phyloP scores from a whole-genome alignment of 2,888 invertebrate genomes.

The Antitype chi region DNA sequence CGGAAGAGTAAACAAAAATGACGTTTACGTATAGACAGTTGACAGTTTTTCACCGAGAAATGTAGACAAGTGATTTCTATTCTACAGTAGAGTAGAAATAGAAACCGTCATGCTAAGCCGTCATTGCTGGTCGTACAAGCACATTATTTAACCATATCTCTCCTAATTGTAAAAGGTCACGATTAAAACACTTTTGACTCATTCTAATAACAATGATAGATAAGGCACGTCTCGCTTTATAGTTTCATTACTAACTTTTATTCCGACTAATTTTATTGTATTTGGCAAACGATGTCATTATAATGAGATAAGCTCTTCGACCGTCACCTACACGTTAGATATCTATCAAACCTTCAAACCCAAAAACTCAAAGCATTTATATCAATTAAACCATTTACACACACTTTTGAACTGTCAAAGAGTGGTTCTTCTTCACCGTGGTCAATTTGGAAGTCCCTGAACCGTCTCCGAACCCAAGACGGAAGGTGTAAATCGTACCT shows the following conservation, averaged over 20 bases:
- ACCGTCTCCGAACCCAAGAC: neutral
- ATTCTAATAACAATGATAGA: neutral
- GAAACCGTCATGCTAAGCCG: no score
- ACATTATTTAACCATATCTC: no score
- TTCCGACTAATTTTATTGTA: neutral
- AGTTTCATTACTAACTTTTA: conserved; percentile 23
- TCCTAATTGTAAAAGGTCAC: neutral
- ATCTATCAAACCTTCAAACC: no score
- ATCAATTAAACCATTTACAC: no score
- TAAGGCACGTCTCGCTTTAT: conserved; percentile 17
- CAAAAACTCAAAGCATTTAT: no score
- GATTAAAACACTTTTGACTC: neutral
- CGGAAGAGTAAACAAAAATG: no score
- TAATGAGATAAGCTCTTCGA: neutral
- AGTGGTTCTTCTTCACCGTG: neutral
- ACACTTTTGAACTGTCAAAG: no score
- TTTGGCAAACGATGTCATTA: conserved; percentile 1
- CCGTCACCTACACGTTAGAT: neutral
- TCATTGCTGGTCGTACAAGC: no score
- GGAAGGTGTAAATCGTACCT: neutral
- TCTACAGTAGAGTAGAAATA: no score
- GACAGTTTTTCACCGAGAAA: no score
- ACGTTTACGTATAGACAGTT: no score
- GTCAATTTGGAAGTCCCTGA: neutral
- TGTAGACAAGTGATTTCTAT: no score